phyloP scores from a whole-genome alignment of 2,113 vertebrate genomes.

The Bos taurus region DNA sequence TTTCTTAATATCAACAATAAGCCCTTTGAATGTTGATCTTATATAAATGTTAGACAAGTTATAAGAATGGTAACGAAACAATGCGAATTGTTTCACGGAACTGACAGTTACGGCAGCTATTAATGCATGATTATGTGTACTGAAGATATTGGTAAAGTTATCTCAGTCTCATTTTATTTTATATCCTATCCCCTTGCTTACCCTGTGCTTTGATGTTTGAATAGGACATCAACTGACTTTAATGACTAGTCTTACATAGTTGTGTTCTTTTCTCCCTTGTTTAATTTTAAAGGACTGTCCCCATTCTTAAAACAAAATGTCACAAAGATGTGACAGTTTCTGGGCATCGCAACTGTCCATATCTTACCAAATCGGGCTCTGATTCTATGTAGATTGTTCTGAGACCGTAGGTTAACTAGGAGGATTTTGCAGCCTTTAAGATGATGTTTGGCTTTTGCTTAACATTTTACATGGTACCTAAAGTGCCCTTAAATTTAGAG shows the following conservation, averaged over 20 bases:
- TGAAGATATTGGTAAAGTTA: background rate
- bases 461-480: constrained; percentile 38
- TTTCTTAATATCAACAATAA: background rate
- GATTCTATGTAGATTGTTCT: background rate
- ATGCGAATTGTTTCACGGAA: constrained; percentile 10
- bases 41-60: constrained; percentile 5
- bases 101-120: background rate
- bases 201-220: background rate
- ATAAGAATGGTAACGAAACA: background rate
- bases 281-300: constrained; percentile 16
- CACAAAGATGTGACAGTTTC: background rate
- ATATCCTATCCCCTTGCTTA: background rate
- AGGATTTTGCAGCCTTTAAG: background rate
- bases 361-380: background rate
- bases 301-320: constrained; percentile 11
- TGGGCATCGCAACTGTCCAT: background rate
- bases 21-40: background rate
- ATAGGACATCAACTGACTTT: background rate
- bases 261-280: background rate
- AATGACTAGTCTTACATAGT: background rate
- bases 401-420: background rate
- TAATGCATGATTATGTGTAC: background rate
- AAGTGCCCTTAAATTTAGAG: constrained; percentile 29
- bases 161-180: background rate
- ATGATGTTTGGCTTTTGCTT: constrained; percentile 37